A percentile compares a stretch with the other conserved stretches of the same genome.
Conservation (phyloP, 2,888 invertebrate species). For the Tortricodes alternella region DNA sequence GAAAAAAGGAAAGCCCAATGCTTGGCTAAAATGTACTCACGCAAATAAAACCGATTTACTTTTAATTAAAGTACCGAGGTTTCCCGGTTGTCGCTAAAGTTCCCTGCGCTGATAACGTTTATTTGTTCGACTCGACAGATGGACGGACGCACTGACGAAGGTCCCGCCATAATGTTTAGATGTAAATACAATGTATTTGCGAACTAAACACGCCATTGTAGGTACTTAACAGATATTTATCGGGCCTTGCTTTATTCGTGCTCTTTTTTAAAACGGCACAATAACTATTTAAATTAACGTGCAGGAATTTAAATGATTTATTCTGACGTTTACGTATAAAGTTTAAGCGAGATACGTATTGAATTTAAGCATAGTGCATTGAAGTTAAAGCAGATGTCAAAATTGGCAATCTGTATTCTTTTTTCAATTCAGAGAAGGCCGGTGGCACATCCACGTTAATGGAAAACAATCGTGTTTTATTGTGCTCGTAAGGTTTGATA, state of each 20-base stretch:
- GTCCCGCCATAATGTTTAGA: conserved; percentile 47
- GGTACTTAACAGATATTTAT: conserved; percentile 8
- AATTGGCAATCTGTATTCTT: conserved; percentile 26
- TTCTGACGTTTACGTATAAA: no score
- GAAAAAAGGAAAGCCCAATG: conserved; percentile 1
- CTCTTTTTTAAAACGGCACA: not conserved
- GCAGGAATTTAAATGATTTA: not conserved
- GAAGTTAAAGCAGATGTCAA: not conserved
- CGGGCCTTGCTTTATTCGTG: not conserved
- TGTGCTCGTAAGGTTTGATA: conserved; percentile 78
- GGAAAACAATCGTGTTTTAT: conserved; percentile 82
- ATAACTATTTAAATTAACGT: no score
- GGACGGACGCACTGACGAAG: conserved; percentile 50
- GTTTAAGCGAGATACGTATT: no score
- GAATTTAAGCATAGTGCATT: no score
- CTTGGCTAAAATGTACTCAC: conserved; percentile 11
- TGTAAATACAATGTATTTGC: conserved; percentile 53
- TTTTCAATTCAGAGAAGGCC: conserved; percentile 25
- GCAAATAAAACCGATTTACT: conserved; percentile 56
- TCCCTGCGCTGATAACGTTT: conserved; percentile 58
- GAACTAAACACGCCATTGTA: conserved; percentile 38
- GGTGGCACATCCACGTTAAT: conserved; percentile 65
- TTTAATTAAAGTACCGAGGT: conserved; percentile 65
- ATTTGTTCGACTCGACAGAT: conserved; percentile 48
- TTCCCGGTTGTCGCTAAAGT: conserved; percentile 50